Evolutionary conservation across 2,113 vertebrate genomes (phyloP), one percentile per base, ranked within the genome.

Genomic region (Columba livia): DNA sequence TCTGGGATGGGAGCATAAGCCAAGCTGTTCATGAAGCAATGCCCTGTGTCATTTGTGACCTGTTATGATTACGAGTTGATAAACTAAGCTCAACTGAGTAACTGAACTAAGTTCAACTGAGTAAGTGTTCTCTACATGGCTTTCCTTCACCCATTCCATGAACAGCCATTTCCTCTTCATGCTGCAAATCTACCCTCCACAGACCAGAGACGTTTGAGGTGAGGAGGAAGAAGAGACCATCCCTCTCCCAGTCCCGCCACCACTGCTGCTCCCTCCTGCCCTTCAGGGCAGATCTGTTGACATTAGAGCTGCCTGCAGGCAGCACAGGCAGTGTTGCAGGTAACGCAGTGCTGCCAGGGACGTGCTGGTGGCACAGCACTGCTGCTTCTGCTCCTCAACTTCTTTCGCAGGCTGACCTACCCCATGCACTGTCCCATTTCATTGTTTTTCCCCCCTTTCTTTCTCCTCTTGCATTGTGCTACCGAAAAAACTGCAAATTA

Each of bases 391-490:
- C 11, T 78, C 44, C 66, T 61, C 73, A 32, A 40, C 69, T 40
- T 61, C 51, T 19, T 51, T 48, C 2, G 0, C 6, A 5, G 25
- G 6, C 62, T 65, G 73, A n/a, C 12, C 31, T 31, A 18, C 17
- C 31, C 51, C 0, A 0, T 18, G 34, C 56, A 48, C 8, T 15
- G 8, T 32, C 67, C 31, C 13, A 0, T 14, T n/a, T 57, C 65
- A 10, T 7, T 13, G 20, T 14, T 79, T 65, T 31, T 5, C 3
- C 7, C 38, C 7, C 9, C 16, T 6, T 15, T 53, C 40, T 81
- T 65, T 60, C 23, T 85, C 48, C 47, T 47, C 48, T 58, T n/a
- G 15, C 3, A 0, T 9, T 65, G 38, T 38, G 28, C 26, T 12
- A 69, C 66, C 48, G n/a, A 74, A 32, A 90, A 82, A 65, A n/a